A percentile compares a stretch with the other conserved stretches of the same genome.
These are phyloP conservation scores for Acanthoscelides obtectus DNA, from an alignment of 2,888 invertebrate species.

Conservation along the genomic window DNA sequence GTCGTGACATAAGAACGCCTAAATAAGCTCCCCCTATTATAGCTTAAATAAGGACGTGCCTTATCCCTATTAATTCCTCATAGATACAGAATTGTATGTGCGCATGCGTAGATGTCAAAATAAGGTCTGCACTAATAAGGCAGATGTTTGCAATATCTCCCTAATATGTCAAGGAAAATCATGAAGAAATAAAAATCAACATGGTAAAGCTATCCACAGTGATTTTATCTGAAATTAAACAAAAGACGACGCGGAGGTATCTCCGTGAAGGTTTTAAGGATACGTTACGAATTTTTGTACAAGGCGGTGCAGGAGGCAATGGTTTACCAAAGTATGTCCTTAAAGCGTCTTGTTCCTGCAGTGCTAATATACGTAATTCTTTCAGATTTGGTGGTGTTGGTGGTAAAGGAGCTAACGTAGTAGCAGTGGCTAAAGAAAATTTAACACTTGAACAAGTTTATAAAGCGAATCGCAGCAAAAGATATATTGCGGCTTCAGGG, in stretches of 20 bases:
- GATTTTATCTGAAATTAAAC: background rate
- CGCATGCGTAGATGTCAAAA: too few species aligned
- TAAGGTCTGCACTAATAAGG: too few species aligned
- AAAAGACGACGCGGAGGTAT: slow-evolving; percentile 51
- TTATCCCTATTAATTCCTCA: too few species aligned
- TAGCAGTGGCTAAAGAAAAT: slow-evolving; percentile 62
- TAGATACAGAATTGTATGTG: too few species aligned
- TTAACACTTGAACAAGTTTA: slow-evolving; percentile 54
- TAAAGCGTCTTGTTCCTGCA: too few species aligned
- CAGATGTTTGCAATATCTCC: too few species aligned
- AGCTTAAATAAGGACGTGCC: too few species aligned
- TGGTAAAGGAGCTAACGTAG: slow-evolving; percentile 86
- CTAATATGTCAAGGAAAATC: too few species aligned
- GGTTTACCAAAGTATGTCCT: slow-evolving; percentile 55
- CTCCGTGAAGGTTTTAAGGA: slow-evolving; percentile 65
- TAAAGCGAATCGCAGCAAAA: slow-evolving; percentile 52
- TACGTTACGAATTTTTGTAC: slow-evolving; percentile 70
- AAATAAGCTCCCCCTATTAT: too few species aligned
- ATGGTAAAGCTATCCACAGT: background rate
- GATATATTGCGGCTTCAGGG: slow-evolving; percentile 65
- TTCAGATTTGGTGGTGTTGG: slow-evolving; percentile 83
- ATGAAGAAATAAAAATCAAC: too few species aligned
- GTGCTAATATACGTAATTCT: slow-evolving; percentile 9
- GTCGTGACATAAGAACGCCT: too few species aligned
- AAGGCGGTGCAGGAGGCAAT: slow-evolving; percentile 78